Evolutionary conservation across 2,113 vertebrate species (phyloP).

Genomic region (Ammodytes marinus): DNA sequence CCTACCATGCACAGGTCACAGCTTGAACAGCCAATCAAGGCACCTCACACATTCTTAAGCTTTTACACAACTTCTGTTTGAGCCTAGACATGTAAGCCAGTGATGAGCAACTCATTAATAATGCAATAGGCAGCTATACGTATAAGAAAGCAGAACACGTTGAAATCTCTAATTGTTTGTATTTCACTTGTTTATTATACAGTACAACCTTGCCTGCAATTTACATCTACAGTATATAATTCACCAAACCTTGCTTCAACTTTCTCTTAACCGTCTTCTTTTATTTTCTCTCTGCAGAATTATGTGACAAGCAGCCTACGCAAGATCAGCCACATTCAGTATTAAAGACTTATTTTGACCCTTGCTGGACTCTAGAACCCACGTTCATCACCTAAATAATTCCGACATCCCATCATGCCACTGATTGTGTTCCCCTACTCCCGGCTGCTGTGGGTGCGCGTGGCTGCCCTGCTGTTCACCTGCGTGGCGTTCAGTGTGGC

Average conservation of each 20-base stretch:
- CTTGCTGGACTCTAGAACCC: neutral
- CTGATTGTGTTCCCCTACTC: conserved; percentile 75
- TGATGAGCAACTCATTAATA: neutral
- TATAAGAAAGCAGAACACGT: neutral
- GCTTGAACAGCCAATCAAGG: conserved; percentile 6
- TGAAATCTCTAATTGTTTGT: neutral
- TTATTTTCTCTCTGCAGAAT: conserved; percentile 41
- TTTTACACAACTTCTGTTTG: conserved; percentile 8
- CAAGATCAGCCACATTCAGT: neutral
- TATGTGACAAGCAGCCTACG: conserved; percentile 7
- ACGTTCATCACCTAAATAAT: neutral
- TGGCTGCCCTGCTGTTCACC: conserved; percentile 85
- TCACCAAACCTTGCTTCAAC: neutral
- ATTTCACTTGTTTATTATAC: neutral
- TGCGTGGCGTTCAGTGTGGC: conserved; percentile 86
- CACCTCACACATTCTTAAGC: conserved; percentile 15
- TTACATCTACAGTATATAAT: neutral
- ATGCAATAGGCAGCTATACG: neutral
- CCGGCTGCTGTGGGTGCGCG: conserved; percentile 83
- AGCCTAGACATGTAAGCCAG: neutral
- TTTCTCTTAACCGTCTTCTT: neutral
- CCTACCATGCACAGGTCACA: conserved; percentile 8
- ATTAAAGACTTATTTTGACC: neutral
- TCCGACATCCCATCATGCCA: conserved; percentile 74
- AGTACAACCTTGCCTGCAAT: neutral